A percentile compares a stretch with the other conserved stretches of the same genome.
phyloP scores from a whole-genome alignment of 1,140 invertebrate genomes.

The Hycleus phaleratus region DNA sequence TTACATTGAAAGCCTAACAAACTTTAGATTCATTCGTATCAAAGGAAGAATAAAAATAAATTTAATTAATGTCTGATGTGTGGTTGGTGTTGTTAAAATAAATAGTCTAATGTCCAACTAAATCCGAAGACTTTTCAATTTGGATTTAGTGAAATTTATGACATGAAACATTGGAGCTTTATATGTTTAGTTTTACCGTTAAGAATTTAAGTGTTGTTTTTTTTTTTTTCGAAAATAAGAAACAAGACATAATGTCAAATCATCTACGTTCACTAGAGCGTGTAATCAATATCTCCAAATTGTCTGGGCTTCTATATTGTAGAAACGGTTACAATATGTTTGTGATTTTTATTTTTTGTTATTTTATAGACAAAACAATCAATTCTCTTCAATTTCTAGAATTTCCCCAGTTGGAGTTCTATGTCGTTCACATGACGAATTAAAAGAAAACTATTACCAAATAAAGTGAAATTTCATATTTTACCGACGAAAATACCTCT shows the following conservation, averaged over 20 bases:
- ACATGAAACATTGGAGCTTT: too few relatives aligned
- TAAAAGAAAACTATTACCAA: too few relatives aligned
- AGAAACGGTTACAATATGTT: slow-evolving; percentile 7
- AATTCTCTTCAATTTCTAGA: background rate
- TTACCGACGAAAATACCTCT: too few relatives aligned
- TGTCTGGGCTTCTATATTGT: slow-evolving; percentile 15
- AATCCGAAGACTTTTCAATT: too few relatives aligned
- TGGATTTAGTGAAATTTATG: too few relatives aligned
- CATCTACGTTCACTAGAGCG: slow-evolving; percentile 19
- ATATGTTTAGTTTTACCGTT: too few relatives aligned
- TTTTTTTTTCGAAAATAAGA: slow-evolving; percentile 2
- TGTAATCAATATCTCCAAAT: slow-evolving; percentile 22
- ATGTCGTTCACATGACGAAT: background rate
- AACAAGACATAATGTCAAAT: slow-evolving; percentile 18
- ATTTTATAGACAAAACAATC: slow-evolving; percentile 7
- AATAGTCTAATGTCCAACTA: too few relatives aligned
- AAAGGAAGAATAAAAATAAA: background rate
- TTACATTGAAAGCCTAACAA: background rate
- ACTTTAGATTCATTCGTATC: background rate
- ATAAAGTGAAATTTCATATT: too few relatives aligned
- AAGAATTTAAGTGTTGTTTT: too few relatives aligned
- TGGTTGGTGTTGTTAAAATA: too few relatives aligned
- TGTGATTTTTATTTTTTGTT: background rate
- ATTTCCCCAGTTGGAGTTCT: background rate
- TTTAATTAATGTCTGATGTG: too few relatives aligned